phyloP scores from a whole-genome alignment of 2,888 invertebrate species.

The Pristionchus mayeri region DNA sequence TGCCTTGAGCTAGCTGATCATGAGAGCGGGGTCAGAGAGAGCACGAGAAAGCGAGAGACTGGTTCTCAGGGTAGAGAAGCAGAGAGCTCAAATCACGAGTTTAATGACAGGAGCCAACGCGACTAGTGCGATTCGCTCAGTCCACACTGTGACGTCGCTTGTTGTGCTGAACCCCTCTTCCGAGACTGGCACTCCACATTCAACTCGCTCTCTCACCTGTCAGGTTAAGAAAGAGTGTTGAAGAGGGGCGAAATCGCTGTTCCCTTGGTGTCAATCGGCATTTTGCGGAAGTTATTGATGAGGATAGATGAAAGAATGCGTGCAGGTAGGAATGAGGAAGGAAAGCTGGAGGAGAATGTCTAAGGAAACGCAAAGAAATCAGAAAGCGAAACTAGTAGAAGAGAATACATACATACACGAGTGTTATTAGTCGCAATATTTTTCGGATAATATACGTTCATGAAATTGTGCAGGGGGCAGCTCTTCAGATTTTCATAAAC shows the following conservation, averaged over 20 bases:
- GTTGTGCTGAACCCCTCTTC: no score
- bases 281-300: constrained; percentile 3
- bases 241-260: no score
- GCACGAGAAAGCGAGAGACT: neutral
- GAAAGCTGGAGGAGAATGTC: neutral
- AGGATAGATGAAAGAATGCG: neutral
- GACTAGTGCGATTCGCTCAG: neutral
- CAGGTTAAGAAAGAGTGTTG: no score
- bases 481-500: no score
- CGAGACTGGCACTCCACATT: neutral
- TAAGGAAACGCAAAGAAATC: no score
- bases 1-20: neutral
- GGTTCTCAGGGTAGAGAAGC: neutral
- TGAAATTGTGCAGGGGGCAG: no score
- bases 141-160: no score
- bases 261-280: neutral
- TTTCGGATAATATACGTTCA: no score
- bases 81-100: neutral
- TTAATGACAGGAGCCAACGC: neutral
- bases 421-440: no score
- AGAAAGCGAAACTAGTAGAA: no score
- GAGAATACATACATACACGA: no score
- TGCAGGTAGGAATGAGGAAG: neutral
- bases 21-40: no score
- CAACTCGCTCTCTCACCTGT: neutral